phyloP scores from a whole-genome alignment of 2,888 invertebrate genomes.

The Noctua janthe region DNA sequence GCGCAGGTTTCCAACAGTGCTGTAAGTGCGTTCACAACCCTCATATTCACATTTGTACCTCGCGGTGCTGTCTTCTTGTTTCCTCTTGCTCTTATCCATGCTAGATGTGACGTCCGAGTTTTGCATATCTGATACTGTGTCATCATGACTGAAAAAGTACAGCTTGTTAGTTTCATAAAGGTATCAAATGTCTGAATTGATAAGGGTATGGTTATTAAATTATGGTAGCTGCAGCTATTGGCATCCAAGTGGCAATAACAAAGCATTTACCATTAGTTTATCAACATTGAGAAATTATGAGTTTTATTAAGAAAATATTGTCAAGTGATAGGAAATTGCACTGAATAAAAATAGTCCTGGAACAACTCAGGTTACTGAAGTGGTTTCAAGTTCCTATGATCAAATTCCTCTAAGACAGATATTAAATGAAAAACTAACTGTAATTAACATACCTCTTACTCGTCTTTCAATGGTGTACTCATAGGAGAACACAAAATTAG shows the following conservation, averaged over 20 bases:
- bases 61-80: constrained; percentile 81
- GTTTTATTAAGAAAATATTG: background rate
- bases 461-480: constrained; percentile 77
- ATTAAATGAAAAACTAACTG: constrained; percentile 12
- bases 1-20: constrained; percentile 97
- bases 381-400: constrained; percentile 29
- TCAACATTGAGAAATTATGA: background rate
- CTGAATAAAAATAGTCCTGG: constrained; percentile 57
- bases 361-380: constrained; percentile 56
- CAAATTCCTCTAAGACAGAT: background rate
- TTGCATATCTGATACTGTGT: constrained; percentile 76
- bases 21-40: constrained; percentile 96
- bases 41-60: constrained; percentile 97
- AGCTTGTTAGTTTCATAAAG: constrained; percentile 5
- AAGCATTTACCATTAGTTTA: constrained; percentile 5
- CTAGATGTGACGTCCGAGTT: constrained; percentile 72
- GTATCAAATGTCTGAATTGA: constrained; percentile 38
- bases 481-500: constrained; percentile 84
- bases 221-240: background rate
- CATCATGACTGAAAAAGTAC: constrained; percentile 80
- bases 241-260: background rate
- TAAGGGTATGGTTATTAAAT: background rate
- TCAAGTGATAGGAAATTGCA: constrained; percentile 12
- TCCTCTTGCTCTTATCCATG: constrained; percentile 81
- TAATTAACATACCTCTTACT: constrained; percentile 78